phyloP scores from a whole-genome alignment of 2,113 vertebrate species.

The Falco punctatus region DNA sequence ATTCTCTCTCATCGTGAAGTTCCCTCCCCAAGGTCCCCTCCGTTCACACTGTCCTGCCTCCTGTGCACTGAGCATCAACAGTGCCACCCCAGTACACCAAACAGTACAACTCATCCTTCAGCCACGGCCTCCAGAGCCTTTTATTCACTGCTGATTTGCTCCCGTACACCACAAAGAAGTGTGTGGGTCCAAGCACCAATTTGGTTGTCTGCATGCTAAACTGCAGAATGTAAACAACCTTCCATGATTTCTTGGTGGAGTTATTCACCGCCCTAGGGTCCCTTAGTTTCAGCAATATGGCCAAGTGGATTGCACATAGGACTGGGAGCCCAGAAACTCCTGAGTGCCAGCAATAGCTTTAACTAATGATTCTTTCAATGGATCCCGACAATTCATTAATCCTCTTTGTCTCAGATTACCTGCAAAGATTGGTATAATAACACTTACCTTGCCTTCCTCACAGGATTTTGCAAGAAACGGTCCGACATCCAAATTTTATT shows the following conservation, averaged over 20 bases:
- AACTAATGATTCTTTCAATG: conserved; percentile 26
- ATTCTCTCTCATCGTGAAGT: not conserved
- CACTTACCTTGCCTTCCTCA: not conserved
- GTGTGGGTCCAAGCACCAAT: not conserved
- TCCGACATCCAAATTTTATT: not conserved
- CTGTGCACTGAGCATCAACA: not conserved
- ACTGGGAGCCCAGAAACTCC: not conserved
- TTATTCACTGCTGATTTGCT: not conserved
- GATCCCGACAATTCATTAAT: conserved; percentile 20
- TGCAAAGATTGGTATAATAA: not conserved
- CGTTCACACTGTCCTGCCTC: not conserved
- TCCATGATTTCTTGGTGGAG: not conserved
- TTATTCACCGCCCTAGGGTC: not conserved
- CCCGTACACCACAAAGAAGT: not conserved
- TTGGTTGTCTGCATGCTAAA: not conserved
- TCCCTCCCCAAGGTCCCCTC: not conserved
- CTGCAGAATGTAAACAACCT: not conserved
- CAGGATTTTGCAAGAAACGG: not conserved
- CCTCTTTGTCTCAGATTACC: conserved; percentile 32
- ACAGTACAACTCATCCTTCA: not conserved
- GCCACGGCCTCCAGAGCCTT: not conserved
- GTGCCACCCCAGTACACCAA: not conserved
- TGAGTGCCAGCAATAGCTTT: not conserved
- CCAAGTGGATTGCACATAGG: not conserved
- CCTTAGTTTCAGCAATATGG: not conserved